Evolutionary conservation across 2,113 vertebrate genomes (phyloP), one percentile per base, ranked within the genome.

Genomic region (Corynorhinus townsendii): DNA sequence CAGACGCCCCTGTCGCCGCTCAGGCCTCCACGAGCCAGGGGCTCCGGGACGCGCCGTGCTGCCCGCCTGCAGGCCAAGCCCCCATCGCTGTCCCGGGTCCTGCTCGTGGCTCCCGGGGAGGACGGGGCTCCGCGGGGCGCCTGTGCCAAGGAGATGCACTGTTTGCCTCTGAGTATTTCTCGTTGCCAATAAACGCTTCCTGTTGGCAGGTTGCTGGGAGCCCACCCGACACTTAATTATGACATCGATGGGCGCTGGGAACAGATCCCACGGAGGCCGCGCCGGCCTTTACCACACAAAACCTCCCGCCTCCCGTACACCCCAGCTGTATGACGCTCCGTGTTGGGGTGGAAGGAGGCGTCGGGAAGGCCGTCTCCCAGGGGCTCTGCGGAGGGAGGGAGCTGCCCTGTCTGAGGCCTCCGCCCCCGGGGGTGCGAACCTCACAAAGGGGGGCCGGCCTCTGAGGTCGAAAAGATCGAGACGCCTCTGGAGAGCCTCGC

Each of bases 61-160:
- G 66, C 95, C 91, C 95, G 96, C 98, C 97, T 96, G 47, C 83
- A 77, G 97, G 98, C 98, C 98, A 98, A 96, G 95, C 93, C 87
- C 93, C 16, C 97, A 47, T 83, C 93, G 93, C 93, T 96, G 95
- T 95, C 97, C 86, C 84, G 87, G 20, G 54, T 84, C 95, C 83
- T 89, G 75, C 45, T 90, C 95, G 93, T 92, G 93, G 72, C 15
- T 47, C 97, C 97, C 94, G 79, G 91, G 95, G 93, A 22, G 43
- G 54, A 95, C 91, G 49, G 52, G 71, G 93, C 97, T 95, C 81
- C 86, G 95, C 89, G 76, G 68, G 73, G 97, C 91, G 95, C 95
- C 81, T 96, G 98, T 98, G 98, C 98, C 98, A 98, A 98, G 98
- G 96, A 98, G 97, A 90, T 96, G 93, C 94, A 91, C 96, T 97